Conservation (phyloP, 2,113 vertebrate genomes). For the Pituophis catenifer region DNA sequence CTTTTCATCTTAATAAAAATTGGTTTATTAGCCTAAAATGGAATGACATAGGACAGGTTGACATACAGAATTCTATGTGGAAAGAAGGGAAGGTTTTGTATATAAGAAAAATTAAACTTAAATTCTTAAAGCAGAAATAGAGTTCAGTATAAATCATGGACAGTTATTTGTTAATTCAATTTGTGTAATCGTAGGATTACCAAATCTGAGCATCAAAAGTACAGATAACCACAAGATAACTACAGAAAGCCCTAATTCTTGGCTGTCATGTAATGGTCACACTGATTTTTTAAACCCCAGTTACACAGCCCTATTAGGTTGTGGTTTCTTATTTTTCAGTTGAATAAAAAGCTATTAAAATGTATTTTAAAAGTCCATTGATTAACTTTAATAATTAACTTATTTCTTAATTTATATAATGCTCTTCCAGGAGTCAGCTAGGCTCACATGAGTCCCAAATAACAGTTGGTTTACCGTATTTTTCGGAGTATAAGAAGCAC, state of each 20-base stretch:
- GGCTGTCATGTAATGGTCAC: not conserved
- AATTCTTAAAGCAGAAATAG: not conserved
- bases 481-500: too few relatives aligned
- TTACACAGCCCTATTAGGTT: not conserved
- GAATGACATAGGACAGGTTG: not conserved
- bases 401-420: not conserved
- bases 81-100: not conserved
- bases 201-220: not conserved
- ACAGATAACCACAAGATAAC: not conserved
- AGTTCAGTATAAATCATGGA: not conserved
- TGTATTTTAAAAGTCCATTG: not conserved
- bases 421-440: not conserved
- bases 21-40: not conserved
- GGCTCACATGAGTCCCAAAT: not conserved
- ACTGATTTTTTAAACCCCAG: not conserved
- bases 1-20: not conserved
- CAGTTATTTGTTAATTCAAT: not conserved
- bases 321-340: not conserved
- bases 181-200: not conserved
- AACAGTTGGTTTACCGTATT: not conserved
- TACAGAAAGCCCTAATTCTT: not conserved
- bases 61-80: not conserved
- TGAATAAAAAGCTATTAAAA: not conserved
- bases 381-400: not conserved
- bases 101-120: not conserved